Evolutionary conservation across 2,888 invertebrate species (phyloP).

Genomic region (Ferrisia virgata): DNA sequence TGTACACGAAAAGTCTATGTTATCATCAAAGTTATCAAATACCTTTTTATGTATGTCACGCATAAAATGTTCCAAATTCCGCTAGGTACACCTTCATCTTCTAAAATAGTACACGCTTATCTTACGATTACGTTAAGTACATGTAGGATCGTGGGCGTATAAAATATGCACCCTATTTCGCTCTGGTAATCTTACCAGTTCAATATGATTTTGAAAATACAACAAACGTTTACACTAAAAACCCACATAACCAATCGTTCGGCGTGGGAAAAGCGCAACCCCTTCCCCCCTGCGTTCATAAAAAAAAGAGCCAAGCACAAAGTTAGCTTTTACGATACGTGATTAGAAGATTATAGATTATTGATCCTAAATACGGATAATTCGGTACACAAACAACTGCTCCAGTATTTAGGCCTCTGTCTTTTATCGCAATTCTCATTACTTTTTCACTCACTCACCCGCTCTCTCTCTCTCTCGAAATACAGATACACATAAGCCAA

Average conservation of each 20-base stretch:
- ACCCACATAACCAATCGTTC: background rate
- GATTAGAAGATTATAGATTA: conserved; percentile 5
- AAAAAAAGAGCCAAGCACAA: background rate
- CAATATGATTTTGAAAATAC: no score
- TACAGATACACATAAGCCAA: background rate
- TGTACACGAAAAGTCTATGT: no score
- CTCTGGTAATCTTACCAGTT: no score
- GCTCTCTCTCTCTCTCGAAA: background rate
- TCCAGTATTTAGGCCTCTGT: background rate
- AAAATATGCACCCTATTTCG: no score
- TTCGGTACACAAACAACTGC: background rate
- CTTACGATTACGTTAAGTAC: no score
- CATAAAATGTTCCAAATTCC: no score
- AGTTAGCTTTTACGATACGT: background rate
- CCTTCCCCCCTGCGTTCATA: background rate
- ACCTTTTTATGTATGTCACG: no score
- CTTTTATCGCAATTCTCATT: background rate
- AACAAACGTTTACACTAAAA: no score
- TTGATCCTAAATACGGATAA: background rate
- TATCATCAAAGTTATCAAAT: no score
- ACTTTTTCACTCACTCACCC: background rate
- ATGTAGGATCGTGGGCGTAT: no score
- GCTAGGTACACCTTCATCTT: no score
- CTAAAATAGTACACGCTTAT: no score
- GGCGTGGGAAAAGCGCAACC: background rate